phyloP scores from a whole-genome alignment of 2,888 invertebrate genomes.

The Sipha maydis region DNA sequence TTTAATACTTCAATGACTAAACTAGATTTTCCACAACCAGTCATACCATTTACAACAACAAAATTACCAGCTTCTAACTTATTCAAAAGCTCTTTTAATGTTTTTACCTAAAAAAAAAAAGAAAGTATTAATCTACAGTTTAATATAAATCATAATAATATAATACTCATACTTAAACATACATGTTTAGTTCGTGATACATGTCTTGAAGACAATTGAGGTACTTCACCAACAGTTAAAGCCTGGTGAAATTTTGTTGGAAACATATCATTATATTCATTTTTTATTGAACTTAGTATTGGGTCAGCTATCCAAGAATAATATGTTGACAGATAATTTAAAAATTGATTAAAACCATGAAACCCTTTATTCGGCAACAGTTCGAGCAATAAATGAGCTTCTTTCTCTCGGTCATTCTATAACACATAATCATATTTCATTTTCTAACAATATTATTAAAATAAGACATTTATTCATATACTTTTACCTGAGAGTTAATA shows the following conservation, averaged over 20 bases:
- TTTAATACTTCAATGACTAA: constrained; percentile 74
- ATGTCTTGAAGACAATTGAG: constrained; percentile 72
- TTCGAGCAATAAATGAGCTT: constrained; percentile 62
- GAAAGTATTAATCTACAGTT: constrained; percentile 17
- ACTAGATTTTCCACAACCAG: constrained; percentile 80
- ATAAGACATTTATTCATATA: not conserved
- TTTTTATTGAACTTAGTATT: constrained; percentile 28
- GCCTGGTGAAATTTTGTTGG: constrained; percentile 3
- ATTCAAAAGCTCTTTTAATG: constrained; percentile 69
- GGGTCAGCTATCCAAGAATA: constrained; percentile 63
- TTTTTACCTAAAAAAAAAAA: constrained; percentile 67
- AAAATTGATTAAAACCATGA: constrained; percentile 54
- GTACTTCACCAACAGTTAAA: constrained; percentile 72
- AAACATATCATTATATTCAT: constrained; percentile 23
- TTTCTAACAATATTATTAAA: not conserved
- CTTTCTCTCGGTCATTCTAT: constrained; percentile 60
- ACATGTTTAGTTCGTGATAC: constrained; percentile 71
- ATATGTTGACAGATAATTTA: constrained; percentile 59
- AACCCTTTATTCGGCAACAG: constrained; percentile 60
- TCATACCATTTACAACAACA: constrained; percentile 78
- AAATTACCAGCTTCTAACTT: constrained; percentile 71
- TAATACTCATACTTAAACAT: constrained; percentile 64
- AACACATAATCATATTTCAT: not conserved
- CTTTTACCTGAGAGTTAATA: constrained; percentile 61
- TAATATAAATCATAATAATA: not conserved